Evolutionary conservation across 2,113 vertebrate genomes (phyloP).

Genomic region (Proterorhinus semilunaris): DNA sequence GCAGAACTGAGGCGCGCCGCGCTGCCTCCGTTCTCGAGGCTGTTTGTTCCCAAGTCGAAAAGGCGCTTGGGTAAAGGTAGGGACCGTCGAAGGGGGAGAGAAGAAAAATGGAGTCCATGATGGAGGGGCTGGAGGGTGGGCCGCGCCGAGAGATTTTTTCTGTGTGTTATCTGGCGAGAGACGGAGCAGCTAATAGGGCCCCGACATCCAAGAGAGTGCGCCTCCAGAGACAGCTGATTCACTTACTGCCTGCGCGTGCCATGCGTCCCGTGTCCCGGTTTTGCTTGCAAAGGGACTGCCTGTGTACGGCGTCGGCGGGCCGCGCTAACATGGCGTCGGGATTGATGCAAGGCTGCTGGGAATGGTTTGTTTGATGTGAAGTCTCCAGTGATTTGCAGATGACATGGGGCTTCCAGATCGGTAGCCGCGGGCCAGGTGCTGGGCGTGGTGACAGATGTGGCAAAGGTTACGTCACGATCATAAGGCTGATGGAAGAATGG

Average conservation of each 20-base stretch:
- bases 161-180: slow-evolving; percentile 61
- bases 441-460: not conserved
- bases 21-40: not conserved
- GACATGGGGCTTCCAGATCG: not conserved
- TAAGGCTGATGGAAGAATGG: not conserved
- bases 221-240: slow-evolving; percentile 62
- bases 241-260: slow-evolving; percentile 45
- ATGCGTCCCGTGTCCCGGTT: slow-evolving; percentile 39
- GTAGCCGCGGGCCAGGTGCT: not conserved
- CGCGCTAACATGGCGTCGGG: slow-evolving; percentile 1
- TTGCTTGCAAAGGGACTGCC: slow-evolving; percentile 27
- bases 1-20: slow-evolving; percentile 10
- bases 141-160: slow-evolving; percentile 64
- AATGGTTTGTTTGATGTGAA: slow-evolving; percentile 21
- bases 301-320: slow-evolving; percentile 12
- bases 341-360: slow-evolving; percentile 9
- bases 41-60: slow-evolving; percentile 65
- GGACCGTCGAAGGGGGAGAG: slow-evolving; percentile 4
- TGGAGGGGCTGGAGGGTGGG: slow-evolving; percentile 56
- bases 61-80: slow-evolving; percentile 29
- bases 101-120: slow-evolving; percentile 58
- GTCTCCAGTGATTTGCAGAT: slow-evolving; percentile 11
- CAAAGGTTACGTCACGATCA: not conserved
- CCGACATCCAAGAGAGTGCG: slow-evolving; percentile 32
- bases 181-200: slow-evolving; percentile 62